Evolutionary conservation across 2,113 vertebrate genomes (phyloP).

Genomic region (Oreotrochilus melanogaster): DNA sequence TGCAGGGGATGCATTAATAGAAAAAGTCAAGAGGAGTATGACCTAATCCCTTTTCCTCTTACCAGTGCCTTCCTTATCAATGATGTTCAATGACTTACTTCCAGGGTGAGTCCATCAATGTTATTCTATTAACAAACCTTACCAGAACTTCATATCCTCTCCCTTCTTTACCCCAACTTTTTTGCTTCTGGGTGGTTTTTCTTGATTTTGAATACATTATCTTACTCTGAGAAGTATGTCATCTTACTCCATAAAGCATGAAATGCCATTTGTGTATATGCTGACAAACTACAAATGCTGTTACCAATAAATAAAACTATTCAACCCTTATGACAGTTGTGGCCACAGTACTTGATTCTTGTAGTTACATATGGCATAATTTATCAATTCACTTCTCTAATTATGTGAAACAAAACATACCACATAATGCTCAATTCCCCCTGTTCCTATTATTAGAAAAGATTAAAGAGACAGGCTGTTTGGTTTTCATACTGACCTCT

Average conservation of each 20-base stretch:
- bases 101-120: neutral
- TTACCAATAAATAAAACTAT: neutral
- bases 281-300: neutral
- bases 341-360: neutral
- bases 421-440: neutral
- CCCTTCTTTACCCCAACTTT: neutral
- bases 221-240: neutral
- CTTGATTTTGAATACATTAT: neutral
- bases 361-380: neutral
- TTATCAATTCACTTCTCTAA: neutral
- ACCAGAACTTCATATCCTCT: neutral
- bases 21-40: neutral
- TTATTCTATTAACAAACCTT: neutral
- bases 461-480: neutral
- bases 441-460: neutral
- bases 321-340: neutral
- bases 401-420: neutral
- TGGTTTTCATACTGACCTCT: slow-evolving; percentile 4
- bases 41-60: neutral
- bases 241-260: neutral
- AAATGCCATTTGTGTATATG: neutral
- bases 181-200: neutral
- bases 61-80: neutral
- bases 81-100: neutral
- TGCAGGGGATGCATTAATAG: neutral